Evolutionary conservation across 2,888 invertebrate genomes (phyloP), one percentile per base, ranked within the genome.

Genomic region (Drosophila siamana): DNA sequence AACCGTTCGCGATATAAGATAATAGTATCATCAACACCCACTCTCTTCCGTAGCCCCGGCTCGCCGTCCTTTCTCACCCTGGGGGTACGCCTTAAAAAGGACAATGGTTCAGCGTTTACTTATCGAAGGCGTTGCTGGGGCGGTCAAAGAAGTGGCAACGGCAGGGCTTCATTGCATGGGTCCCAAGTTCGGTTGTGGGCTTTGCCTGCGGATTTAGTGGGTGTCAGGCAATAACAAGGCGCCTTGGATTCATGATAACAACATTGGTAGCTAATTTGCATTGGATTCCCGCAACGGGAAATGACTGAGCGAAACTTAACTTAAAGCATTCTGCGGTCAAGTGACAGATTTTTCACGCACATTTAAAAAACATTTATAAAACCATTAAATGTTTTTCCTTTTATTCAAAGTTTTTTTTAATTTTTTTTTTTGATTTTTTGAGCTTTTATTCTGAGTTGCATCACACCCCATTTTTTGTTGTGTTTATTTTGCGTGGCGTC

Each of bases 21-120:
- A 91, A 90, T 90, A 80, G 90, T 85, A 90, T 91, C 90, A 91
- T 91, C 91, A 91, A 89, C 91, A 86, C 90, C 89, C 89, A 74
- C 66, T 62, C 43, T 65, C 48, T 15, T 28, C 44, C 48, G 11
- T 13, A 24, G 4, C 22, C 13, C n/a, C 28, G 11, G 13, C 56
- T 19, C 36, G n/a, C 13, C 9, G 30, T 33, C 26, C 55, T 30
- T 54, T 30, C 13, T 13, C 41, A 52, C 59, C 38, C 22, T 0
- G 8, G 26, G 63, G 64, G 47, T 24, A 64, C 59, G 77, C 72
- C 65, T 62, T 56, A 66, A 70, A 67, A 69, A 66, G 82, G 80
- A 78, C 78, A 86, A 44, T 74, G 69, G 82, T 73, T 63, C 73
- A 73, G 82, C 67, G 74, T 71, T 74, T 68, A 74, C 77, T 76